Conservation (phyloP, 2,888 invertebrate species). For the Mythimna pallens region DNA sequence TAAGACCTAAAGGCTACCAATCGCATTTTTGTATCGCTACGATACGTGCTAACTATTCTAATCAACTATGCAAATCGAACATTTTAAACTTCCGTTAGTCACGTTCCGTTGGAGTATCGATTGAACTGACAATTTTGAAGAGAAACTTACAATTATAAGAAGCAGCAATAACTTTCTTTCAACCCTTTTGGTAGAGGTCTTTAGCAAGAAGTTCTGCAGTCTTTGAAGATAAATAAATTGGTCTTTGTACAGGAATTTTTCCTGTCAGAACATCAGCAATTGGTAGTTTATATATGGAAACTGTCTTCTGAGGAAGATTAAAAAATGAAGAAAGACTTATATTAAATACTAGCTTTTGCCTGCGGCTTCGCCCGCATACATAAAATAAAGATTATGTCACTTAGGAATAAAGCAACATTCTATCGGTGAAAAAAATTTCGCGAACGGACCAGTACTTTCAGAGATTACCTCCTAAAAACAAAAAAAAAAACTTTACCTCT, state of each 20-base stretch:
- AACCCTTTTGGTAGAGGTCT: background rate
- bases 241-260: background rate
- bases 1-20: constrained; percentile 2
- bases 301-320: background rate
- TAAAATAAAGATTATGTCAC: too few relatives aligned
- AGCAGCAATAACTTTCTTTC: constrained; percentile 1
- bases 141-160: constrained; percentile 21
- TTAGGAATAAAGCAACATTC: too few relatives aligned
- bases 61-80: constrained; percentile 49
- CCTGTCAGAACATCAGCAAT: background rate
- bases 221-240: background rate
- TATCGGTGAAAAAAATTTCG: too few relatives aligned
- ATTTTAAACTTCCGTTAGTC: constrained; percentile 54
- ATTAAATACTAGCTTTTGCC: too few relatives aligned
- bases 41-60: constrained; percentile 57
- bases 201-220: background rate
- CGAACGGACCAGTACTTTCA: too few relatives aligned
- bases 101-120: constrained; percentile 25
- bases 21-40: constrained; percentile 28
- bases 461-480: too few relatives aligned
- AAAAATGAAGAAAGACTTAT: background rate
- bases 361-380: too few relatives aligned
- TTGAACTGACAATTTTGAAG: constrained; percentile 16
- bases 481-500: too few relatives aligned
- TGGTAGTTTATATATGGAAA: background rate